These are phyloP conservation scores for Calidris pugnax DNA, from an alignment of 2,113 vertebrate genomes.

Conservation along the genomic window DNA sequence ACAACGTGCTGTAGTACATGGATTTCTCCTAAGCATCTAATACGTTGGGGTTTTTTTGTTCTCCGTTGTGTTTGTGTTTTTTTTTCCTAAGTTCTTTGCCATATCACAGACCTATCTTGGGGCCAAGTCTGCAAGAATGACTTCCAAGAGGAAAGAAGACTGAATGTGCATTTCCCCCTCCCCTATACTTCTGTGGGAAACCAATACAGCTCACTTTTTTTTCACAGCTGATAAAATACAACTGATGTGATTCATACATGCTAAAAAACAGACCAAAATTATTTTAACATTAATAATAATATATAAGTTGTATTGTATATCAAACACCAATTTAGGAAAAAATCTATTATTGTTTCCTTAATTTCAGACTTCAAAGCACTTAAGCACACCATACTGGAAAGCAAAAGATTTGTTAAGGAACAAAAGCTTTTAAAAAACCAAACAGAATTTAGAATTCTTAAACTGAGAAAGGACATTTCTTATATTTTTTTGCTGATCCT, in stretches of 20 bases:
- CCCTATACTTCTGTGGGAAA: background rate
- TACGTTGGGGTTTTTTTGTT: no score
- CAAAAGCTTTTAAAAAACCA: background rate
- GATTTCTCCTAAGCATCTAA: background rate
- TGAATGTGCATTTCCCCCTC: background rate
- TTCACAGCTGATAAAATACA: background rate
- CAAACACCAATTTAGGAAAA: background rate
- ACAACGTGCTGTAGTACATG: fast-evolving
- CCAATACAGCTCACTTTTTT: background rate
- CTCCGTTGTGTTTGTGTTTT: background rate
- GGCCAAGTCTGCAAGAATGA: background rate
- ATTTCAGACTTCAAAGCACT: background rate
- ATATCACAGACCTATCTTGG: background rate
- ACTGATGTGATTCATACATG: background rate
- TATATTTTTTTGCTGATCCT: background rate
- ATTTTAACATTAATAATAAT: background rate
- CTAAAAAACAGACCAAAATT: background rate
- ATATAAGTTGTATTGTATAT: background rate
- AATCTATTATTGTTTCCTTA: background rate
- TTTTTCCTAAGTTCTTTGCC: background rate
- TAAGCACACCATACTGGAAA: background rate
- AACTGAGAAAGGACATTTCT: background rate
- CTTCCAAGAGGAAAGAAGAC: background rate
- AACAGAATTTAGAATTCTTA: background rate
- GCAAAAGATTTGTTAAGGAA: background rate